A percentile compares a stretch with the other conserved stretches of the same genome.
Conservation (phyloP, 2,113 vertebrate species). For the Ageneiosus marmoratus region DNA sequence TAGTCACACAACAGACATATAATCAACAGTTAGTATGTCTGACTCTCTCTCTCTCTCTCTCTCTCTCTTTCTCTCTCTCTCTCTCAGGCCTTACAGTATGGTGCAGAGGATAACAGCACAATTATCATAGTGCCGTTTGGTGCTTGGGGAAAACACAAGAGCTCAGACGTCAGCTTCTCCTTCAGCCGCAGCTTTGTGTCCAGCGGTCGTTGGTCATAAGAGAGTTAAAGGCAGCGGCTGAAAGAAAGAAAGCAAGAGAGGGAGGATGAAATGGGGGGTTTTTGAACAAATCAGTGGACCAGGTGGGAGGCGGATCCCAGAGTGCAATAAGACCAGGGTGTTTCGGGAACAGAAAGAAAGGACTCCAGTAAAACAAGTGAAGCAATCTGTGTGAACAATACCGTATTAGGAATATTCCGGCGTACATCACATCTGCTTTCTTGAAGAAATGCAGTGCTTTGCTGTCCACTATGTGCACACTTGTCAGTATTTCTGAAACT, state of each 20-base stretch:
- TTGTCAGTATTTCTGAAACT: slow-evolving; percentile 3
- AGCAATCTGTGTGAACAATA: not conserved
- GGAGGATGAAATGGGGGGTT: slow-evolving; percentile 19
- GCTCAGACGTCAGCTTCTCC: slow-evolving; percentile 82
- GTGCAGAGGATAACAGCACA: slow-evolving; percentile 93
- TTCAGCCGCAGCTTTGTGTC: slow-evolving; percentile 95
- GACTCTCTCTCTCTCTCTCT: no score
- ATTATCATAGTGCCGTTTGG: slow-evolving; percentile 92
- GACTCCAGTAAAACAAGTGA: not conserved
- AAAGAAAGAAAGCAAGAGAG: not conserved
- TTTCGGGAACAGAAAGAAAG: slow-evolving; percentile 22
- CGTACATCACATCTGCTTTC: not conserved
- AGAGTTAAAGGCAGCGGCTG: not conserved
- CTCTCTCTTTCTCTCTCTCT: not conserved
- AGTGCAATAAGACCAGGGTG: slow-evolving; percentile 46
- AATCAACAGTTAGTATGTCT: no score
- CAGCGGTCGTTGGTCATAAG: slow-evolving; percentile 91
- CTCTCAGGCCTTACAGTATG: slow-evolving; percentile 86
- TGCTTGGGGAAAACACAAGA: slow-evolving; percentile 94
- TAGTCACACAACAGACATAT: no score
- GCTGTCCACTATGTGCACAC: not conserved
- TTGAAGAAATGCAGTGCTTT: not conserved
- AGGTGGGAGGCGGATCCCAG: not conserved
- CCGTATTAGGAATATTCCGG: not conserved
- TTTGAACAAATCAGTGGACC: not conserved